Evolutionary conservation across 35 echinoderm and acorn worm genomes (phyloP), one percentile per base, ranked within the genome.

Genomic region (Lytechinus variegatus): DNA sequence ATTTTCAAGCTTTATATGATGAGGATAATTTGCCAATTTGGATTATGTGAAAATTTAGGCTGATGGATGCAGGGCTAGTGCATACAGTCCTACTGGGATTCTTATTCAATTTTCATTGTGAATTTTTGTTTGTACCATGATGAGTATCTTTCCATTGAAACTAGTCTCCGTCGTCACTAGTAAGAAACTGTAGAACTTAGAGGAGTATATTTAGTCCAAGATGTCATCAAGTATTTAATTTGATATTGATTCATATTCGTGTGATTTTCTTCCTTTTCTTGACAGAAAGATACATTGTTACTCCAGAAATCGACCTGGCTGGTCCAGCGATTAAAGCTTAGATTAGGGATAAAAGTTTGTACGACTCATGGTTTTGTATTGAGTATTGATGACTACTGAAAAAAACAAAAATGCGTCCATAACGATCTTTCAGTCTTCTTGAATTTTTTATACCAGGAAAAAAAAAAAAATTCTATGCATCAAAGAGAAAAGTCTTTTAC

Each of bases 211-310:
- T 79, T 79, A 24, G 66, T 24, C 66, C 66, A 79, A 79, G 19
- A 79, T 79, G 19, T n/a, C n/a, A 79, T n/a, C 8, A 44, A 44
- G 33, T 44, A 79, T 79, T 79, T 79, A 16, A 24, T 19, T 79
- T 16, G 19, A 79, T 24, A 79, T 79, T 79, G 19, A 79, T 24
- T 24, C 66, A 79, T 24, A 24, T 24, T 24, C 66, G n/a, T 79
- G 66, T 79, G 66, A 79, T 79, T 79, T 79, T 79, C 66, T 79
- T 79, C 66, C 66, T 79, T 79, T 79, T 79, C 66, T 79, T 79
- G n/a, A 79, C 19, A 79, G 24, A 71, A 66, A 71, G 24, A 24
- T 16, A 16, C 66, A 79, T 79, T 79, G 14, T 24, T 79, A 16
- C 66, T 79, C 14, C 66, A 16, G 66, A 79, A 79, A n/a, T 24